Evolutionary conservation across 2,113 vertebrate genomes (phyloP), one percentile per base, ranked within the genome.

Genomic region (Notothenia rossii): DNA sequence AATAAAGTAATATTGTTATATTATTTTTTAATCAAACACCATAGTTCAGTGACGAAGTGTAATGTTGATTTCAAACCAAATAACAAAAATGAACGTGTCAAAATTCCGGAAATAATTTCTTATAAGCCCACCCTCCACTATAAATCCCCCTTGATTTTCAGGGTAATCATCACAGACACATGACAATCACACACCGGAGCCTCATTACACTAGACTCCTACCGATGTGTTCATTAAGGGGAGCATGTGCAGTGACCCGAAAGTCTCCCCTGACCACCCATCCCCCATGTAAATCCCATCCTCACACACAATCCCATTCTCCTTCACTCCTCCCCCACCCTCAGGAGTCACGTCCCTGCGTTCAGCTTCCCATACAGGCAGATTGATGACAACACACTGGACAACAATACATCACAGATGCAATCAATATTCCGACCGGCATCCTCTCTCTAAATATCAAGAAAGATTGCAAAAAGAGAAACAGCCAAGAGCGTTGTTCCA

Each of bases 231-330:
- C 80, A 75, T 70, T 64, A 55, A 82, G 80, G 75, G 77, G 75
- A 72, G 66, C 74, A 68, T 90, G 89, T 92, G 90, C 82, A 88
- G 63, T 90, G 92, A 91, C 89, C 90, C 90, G 63, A 46, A 80
- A 17, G 69, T 59, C 64, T 12, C 64, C 60, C 61, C 65, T 61
- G 17, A 48, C 72, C 59, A 69, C 72, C 68, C 89, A 18, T 79
- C 82, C 87, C 90, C 86, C 87, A 83, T 20, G 29, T 36, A 20
- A 25, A 29, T 12, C 51, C 72, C 54, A 69, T 46, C 65, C 48
- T n/a, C 11, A 29, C 5, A 63, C 33, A 61, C 36, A 48, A 43
- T 71, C 40, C 45, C 53, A 69, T 73, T 72, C 43, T 75, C 69
- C 68, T 60, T 72, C 56, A 68, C 22, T 49, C 80, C 69, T 80